A percentile compares a stretch with the other conserved stretches of the same genome.
Conservation (phyloP, 2,888 invertebrate species). For the Theretra japonica region DNA sequence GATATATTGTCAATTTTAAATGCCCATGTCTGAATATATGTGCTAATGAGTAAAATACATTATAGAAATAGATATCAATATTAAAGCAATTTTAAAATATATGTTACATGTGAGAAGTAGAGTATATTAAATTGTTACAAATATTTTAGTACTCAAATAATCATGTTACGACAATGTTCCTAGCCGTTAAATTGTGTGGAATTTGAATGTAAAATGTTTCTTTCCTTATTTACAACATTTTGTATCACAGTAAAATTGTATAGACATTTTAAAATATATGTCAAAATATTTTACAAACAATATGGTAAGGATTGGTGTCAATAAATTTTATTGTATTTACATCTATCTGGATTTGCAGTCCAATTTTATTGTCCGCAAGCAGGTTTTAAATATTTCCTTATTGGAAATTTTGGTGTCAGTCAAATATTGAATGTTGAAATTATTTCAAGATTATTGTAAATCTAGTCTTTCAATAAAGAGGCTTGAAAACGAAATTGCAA, state of each 20-base stretch:
- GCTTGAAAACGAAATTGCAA: not conserved
- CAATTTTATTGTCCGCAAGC: not conserved
- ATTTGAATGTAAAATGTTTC: not conserved
- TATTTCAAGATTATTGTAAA: constrained; percentile 9
- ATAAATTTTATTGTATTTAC: no score
- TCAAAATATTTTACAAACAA: no score
- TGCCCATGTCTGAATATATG: constrained; percentile 5
- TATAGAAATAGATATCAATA: not conserved
- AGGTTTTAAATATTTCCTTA: not conserved
- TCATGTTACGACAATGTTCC: constrained; percentile 16
- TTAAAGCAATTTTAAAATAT: constrained; percentile 12
- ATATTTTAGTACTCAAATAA: constrained; percentile 12
- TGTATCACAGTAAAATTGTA: no score
- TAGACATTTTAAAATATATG: no score
- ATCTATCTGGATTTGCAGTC: not conserved
- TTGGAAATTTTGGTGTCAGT: not conserved
- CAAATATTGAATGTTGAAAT: not conserved
- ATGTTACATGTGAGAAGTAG: not conserved
- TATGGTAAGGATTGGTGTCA: no score
- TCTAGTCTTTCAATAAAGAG: constrained; percentile 17
- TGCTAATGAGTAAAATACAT: not conserved
- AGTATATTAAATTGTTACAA: constrained; percentile 8
- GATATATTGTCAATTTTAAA: constrained; percentile 19
- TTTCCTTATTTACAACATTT: not conserved
- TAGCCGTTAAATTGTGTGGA: not conserved